phyloP scores from a whole-genome alignment of 37 sponge, comb jelly and placozoan species.

The Oopsacas minuta region DNA sequence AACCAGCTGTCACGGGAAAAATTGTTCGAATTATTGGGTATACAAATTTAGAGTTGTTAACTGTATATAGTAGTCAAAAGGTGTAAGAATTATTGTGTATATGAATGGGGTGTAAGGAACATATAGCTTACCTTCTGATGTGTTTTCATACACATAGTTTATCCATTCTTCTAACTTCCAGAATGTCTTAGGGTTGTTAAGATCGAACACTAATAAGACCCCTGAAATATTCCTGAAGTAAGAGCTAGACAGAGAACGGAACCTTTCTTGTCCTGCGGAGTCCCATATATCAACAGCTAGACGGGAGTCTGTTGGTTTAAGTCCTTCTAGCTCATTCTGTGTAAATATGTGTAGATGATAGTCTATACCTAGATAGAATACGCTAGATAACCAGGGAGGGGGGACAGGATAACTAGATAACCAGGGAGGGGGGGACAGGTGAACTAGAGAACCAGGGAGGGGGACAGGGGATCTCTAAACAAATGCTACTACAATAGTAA shows the following conservation, averaged over 20 bases:
- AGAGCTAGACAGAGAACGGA: background rate
- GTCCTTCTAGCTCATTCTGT: background rate
- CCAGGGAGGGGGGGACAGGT: too few relatives aligned
- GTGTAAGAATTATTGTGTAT: too few relatives aligned
- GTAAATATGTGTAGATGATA: background rate
- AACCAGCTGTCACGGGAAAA: too few relatives aligned
- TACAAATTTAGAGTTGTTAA: too few relatives aligned
- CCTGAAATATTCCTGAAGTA: background rate
- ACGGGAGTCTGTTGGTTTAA: background rate
- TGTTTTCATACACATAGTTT: constrained; percentile 9
- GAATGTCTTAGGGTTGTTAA: background rate
- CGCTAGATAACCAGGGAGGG: too few relatives aligned
- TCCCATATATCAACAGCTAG: background rate
- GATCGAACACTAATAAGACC: background rate
- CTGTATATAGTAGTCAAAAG: too few relatives aligned
- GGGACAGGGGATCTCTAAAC: too few relatives aligned
- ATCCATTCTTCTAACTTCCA: background rate
- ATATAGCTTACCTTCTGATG: background rate
- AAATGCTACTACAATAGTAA: too few relatives aligned
- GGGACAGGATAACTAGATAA: too few relatives aligned
- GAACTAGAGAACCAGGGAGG: too few relatives aligned
- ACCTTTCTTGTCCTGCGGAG: constrained; percentile 12
- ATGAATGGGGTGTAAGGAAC: too few relatives aligned
- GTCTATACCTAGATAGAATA: constrained; percentile 7
- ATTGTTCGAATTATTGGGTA: too few relatives aligned